Evolutionary conservation across 2,888 invertebrate species (phyloP).

Genomic region (Ochropleura plecta): DNA sequence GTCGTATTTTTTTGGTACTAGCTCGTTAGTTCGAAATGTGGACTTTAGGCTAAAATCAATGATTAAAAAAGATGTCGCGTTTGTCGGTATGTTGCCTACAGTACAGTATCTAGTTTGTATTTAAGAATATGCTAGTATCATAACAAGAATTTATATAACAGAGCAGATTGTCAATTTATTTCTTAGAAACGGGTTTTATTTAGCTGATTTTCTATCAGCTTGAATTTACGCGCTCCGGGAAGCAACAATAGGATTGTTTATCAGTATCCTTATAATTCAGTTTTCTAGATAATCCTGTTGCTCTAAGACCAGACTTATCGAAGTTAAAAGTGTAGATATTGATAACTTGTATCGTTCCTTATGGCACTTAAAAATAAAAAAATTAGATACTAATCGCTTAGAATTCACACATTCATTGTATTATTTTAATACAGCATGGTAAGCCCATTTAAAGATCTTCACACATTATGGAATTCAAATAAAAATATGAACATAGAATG

Average conservation of each 20-base stretch:
- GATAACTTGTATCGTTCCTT: not conserved
- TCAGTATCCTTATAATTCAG: not conserved
- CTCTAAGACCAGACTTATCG: not conserved
- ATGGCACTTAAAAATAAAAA: not conserved
- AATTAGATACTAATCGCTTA: too few relatives aligned
- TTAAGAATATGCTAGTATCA: not conserved
- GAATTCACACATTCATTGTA: too few relatives aligned
- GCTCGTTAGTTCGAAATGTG: too few relatives aligned
- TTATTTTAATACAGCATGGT: too few relatives aligned
- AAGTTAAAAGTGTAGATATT: not conserved
- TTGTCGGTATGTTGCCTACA: too few relatives aligned
- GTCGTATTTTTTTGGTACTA: too few relatives aligned
- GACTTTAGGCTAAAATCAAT: too few relatives aligned
- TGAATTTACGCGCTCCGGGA: not conserved
- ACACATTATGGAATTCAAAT: too few relatives aligned
- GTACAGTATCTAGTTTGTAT: not conserved
- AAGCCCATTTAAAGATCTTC: too few relatives aligned
- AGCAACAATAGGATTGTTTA: not conserved
- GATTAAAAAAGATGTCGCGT: too few relatives aligned
- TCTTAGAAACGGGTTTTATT: conserved; percentile 1
- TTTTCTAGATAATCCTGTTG: not conserved
- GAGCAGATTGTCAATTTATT: conserved; percentile 2
- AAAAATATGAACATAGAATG: too few relatives aligned
- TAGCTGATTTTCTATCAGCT: not conserved
- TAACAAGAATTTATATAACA: not conserved